Base-by-base conservation (phyloP, 2,113 vertebrate genomes). In the Apus apus region DNA sequence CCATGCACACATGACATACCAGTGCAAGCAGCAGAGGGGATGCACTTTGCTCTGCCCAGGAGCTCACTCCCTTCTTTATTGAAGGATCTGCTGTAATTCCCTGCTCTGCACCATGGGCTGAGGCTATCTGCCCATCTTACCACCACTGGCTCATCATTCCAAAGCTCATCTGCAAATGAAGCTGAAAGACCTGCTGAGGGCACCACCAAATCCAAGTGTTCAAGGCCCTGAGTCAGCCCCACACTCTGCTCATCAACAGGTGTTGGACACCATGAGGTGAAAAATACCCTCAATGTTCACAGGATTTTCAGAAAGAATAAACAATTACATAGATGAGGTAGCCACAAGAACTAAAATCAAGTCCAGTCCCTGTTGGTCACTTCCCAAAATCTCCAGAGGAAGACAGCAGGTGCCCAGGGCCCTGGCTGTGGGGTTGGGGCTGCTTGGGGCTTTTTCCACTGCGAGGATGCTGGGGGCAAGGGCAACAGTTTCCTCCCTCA, bases 21-120 rank as follows among this genome's bases (percentile, higher is more conserved):
- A 15, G 9, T 13, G 30, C 56, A 12, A 25, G 67, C 89, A 77
- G 85, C 92, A 93, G 97, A 87, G 79, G 54, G n/a, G 5, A 50
- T 66, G 73, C 34, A 19, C 74, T 11, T 18, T 68, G 22, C 91
- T 85, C 91, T 94, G 65, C 54, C 22, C 79, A 34, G 57, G 29
- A 72, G 15, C 25, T 57, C 1, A 0, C 15, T 43, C 61, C 79
- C 72, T 81, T 87, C 78, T 88, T 94, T 57, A 22, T 29, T 38
- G 90, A 93, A 83, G 90, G 81, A 90, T 38, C 87, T 68, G 74
- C 71, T 90, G 72, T 16, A 50, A 73, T 72, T 75, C 90, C 90
- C 86, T 81, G 85, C 87, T 72, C 62, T 80, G 67, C 51, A 65
- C 2, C 3, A 11, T 26, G 57, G 68, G 53, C 67, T 78, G 78